Evolutionary conservation across 2,113 vertebrate species (phyloP).

Genomic region (Elgaria multicarinata): DNA sequence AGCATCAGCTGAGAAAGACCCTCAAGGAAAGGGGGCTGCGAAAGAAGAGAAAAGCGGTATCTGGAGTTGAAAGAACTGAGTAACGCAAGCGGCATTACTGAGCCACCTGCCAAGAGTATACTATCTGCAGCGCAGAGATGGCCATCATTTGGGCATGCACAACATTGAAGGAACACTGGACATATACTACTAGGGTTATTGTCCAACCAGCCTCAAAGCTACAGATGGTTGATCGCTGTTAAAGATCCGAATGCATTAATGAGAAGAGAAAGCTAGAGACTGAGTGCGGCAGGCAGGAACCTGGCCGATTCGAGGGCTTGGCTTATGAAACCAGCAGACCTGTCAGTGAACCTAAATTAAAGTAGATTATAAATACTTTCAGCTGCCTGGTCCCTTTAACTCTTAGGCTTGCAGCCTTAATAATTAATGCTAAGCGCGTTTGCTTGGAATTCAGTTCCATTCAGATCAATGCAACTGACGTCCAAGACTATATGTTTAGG

Average conservation of each 20-base stretch:
- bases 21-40: not conserved
- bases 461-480: slow-evolving; percentile 3
- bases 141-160: not conserved
- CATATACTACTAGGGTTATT: not conserved
- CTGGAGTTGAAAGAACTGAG: not conserved
- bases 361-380: not conserved
- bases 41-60: not conserved
- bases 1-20: not conserved
- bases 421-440: not conserved
- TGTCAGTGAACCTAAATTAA: not conserved
- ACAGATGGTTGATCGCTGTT: not conserved
- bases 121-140: not conserved
- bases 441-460: not conserved
- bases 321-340: not conserved
- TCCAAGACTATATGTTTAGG: not conserved
- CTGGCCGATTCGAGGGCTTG: not conserved
- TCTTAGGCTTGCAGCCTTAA: not conserved
- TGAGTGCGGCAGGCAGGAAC: not conserved
- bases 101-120: not conserved
- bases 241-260: not conserved
- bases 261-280: not conserved
- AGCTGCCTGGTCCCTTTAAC: not conserved
- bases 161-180: not conserved
- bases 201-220: not conserved
- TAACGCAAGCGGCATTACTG: not conserved